Evolutionary conservation across 2,888 invertebrate genomes (phyloP), one percentile per base, ranked within the genome.

Genomic region (Smittia aterrima): DNA sequence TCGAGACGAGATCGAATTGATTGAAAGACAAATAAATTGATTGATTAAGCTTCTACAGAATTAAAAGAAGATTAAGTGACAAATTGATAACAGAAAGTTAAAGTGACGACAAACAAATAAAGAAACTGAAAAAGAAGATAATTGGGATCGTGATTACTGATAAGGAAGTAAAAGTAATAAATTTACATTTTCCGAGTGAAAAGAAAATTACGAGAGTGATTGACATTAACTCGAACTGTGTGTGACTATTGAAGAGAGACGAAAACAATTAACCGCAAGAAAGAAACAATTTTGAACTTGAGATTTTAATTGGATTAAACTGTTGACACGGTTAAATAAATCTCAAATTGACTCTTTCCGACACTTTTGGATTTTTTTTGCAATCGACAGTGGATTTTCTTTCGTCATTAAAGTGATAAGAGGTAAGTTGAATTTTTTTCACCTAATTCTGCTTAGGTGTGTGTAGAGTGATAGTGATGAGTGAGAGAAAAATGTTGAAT

Each of bases 231-330:
- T 11, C 38, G 6, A 38, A 11, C n/a, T n/a, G n/a, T n/a, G 11
- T 7, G 38, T 53, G 13, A 53, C 53, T 53, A 58, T 22, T 58
- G 58, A 18, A 6, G 18, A 22, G 58, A 18, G 20, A 20, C 24
- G 13, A 58, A 58, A 6, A 58, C 6, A 58, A 58, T 18, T 58
- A 58, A 13, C 13, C 53, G 58, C 20, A 58, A 24, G 20, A 58
- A 20, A 58, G 20, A 58, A 20, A 58, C 20, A 58, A 20, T 22
- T 22, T 20, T 58, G 20, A 58, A 22, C 11, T 9, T n/a, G 58
- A 58, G 58, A 58, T 58, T 58, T 53, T 58, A 24, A 58, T 58
- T 58, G 58, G 58, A 58, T 58, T 58, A 58, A 58, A 22, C 58
- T 58, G 58, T 22, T 47, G 47, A 47, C 47, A 47, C 38, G 47